Percentiles rank a stretch among this genome's conserved stretches.
phyloP scores from a whole-genome alignment of 2,888 invertebrate species.

The Smittia sp. region DNA sequence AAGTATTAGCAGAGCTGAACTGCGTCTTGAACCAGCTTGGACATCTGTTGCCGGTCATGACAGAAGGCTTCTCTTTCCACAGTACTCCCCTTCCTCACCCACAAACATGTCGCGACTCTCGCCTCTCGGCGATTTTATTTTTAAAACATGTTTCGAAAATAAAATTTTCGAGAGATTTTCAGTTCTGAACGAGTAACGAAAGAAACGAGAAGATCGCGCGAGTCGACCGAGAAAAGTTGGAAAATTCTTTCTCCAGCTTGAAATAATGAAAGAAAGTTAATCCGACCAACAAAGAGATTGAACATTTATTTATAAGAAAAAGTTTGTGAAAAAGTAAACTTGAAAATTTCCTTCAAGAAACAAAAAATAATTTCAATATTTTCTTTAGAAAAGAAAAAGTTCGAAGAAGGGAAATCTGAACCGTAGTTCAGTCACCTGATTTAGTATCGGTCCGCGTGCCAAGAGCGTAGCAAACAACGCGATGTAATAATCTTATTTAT shows the following conservation, averaged over 20 bases:
- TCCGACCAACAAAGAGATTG: neutral
- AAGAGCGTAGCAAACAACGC: neutral
- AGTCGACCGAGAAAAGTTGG: neutral
- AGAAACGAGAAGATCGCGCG: conserved; percentile 31
- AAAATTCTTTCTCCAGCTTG: neutral
- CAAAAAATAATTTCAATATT: neutral
- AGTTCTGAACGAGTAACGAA: conserved; percentile 33
- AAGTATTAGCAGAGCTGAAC: neutral
- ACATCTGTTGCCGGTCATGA: no score
- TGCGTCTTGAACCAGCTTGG: neutral
- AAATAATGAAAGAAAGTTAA: no score
- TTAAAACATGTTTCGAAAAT: conserved; percentile 27
- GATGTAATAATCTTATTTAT: conserved; percentile 9
- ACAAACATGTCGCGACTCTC: neutral
- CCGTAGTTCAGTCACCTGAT: conserved; percentile 37
- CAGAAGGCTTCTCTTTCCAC: neutral
- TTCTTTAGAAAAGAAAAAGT: neutral
- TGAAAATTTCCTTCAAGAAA: conserved; percentile 23
- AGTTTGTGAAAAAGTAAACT: conserved; percentile 10
- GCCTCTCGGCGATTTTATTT: conserved; percentile 29
- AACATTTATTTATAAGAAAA: conserved; percentile 4
- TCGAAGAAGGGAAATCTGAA: neutral
- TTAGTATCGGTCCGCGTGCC: neutral
- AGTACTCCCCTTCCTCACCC: neutral
- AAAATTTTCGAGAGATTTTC: conserved; percentile 1